phyloP scores from a whole-genome alignment of 2,797 vertebrate species.

The Pogoniulus pusillus region DNA sequence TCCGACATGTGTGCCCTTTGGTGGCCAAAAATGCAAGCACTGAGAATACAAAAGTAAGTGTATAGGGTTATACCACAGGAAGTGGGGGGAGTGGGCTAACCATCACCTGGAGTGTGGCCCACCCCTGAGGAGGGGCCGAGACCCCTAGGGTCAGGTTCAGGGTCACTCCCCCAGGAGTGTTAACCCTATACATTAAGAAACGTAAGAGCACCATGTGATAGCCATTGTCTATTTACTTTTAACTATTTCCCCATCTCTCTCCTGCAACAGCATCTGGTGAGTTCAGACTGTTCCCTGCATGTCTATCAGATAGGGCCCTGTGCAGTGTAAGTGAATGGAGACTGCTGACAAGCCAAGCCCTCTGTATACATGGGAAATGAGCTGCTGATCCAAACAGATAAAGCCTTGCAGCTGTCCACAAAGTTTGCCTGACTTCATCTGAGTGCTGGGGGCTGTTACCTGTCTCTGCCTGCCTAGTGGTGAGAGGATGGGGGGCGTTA shows the following conservation, averaged over 20 bases:
- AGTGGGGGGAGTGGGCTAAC: too few species aligned
- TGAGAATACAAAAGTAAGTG: background rate
- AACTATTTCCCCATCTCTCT: background rate
- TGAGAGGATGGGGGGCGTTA: background rate
- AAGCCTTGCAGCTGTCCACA: background rate
- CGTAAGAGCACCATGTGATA: background rate
- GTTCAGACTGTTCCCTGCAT: background rate
- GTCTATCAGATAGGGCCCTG: rapidly evolving
- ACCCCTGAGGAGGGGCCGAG: too few species aligned
- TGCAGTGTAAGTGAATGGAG: background rate
- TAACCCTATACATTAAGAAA: too few species aligned
- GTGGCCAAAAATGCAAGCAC: background rate
- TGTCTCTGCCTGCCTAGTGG: background rate
- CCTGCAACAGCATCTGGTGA: background rate
- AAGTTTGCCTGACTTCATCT: background rate
- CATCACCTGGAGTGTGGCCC: too few species aligned
- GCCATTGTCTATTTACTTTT: background rate
- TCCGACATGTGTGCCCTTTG: background rate
- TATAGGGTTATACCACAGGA: too few species aligned
- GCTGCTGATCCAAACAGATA: background rate
- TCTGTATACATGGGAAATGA: background rate
- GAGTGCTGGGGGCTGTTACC: background rate
- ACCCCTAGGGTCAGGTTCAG: too few species aligned
- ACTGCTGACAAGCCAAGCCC: background rate
- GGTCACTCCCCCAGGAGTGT: too few species aligned